Conservation (phyloP, 1,140 invertebrate species). For the Solen grandis region DNA sequence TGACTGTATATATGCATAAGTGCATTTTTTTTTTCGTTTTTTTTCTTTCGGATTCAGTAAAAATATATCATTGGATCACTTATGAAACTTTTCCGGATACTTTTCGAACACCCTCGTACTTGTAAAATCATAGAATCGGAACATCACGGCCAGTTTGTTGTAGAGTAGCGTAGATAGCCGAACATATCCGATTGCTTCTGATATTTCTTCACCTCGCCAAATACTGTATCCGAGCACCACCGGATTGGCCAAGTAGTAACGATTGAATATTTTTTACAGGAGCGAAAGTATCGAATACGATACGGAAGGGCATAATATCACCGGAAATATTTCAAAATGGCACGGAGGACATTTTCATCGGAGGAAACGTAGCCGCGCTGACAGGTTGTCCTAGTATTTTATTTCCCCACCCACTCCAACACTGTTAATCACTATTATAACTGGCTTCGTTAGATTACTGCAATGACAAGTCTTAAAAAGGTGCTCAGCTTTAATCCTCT, state of each 20-base stretch:
- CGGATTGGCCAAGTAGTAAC: neutral
- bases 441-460: no score
- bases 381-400: slow-evolving; percentile 77
- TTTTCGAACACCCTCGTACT: neutral
- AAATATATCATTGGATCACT: no score
- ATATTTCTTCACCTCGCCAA: no score
- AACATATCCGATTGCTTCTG: neutral
- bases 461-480: no score
- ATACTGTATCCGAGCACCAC: neutral
- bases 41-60: no score
- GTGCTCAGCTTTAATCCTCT: no score
- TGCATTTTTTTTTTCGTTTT: no score
- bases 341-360: slow-evolving; percentile 93
- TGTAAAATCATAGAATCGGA: neutral
- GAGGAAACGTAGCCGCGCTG: slow-evolving; percentile 94
- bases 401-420: neutral
- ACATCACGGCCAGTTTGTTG: neutral
- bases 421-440: no score
- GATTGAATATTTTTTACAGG: slow-evolving; percentile 8
- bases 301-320: slow-evolving; percentile 98
- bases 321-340: slow-evolving; percentile 91
- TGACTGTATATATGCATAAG: no score
- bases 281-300: slow-evolving; percentile 97
- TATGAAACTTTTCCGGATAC: neutral
- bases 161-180: neutral